A percentile compares a stretch with the other conserved stretches of the same genome.
Evolutionary conservation across 2,888 invertebrate genomes (phyloP).

Genomic region (Xestia xanthographa): DNA sequence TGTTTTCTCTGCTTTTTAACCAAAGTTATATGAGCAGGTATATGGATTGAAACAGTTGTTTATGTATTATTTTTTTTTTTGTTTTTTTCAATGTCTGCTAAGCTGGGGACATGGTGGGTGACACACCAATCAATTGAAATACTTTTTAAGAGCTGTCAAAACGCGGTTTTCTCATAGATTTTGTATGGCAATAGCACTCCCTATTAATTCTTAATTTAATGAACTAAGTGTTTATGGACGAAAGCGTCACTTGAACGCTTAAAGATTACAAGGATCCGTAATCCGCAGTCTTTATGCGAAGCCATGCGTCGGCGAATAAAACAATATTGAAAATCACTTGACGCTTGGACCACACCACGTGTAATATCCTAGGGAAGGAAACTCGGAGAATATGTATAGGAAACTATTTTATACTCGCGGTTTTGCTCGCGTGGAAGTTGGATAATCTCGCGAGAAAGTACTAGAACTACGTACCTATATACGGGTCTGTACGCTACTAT

Average conservation of each 20-base stretch:
- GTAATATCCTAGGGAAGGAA: slow-evolving; percentile 7
- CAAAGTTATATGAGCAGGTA: neutral
- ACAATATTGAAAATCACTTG: slow-evolving; percentile 36
- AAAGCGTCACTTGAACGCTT: slow-evolving; percentile 9
- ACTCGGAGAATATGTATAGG: neutral
- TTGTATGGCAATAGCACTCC: too few relatives aligned
- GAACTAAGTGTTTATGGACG: slow-evolving; percentile 16
- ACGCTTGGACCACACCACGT: slow-evolving; percentile 17
- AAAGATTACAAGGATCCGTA: slow-evolving; percentile 34
- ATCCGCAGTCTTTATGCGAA: slow-evolving; percentile 33
- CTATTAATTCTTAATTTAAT: slow-evolving; percentile 36
- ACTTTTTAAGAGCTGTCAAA: too few relatives aligned
- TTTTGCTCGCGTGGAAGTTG: neutral
- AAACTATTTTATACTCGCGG: neutral
- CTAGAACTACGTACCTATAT: too few relatives aligned
- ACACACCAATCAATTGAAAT: too few relatives aligned
- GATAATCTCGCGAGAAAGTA: neutral
- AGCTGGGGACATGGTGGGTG: too few relatives aligned
- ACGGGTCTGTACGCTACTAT: neutral
- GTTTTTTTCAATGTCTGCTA: too few relatives aligned
- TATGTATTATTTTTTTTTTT: neutral
- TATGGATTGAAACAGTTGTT: neutral
- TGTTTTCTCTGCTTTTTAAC: neutral
- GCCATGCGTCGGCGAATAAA: slow-evolving; percentile 21
- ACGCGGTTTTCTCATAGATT: too few relatives aligned